phyloP scores from a whole-genome alignment of 1,140 invertebrate genomes.

The Anastrepha ludens region DNA sequence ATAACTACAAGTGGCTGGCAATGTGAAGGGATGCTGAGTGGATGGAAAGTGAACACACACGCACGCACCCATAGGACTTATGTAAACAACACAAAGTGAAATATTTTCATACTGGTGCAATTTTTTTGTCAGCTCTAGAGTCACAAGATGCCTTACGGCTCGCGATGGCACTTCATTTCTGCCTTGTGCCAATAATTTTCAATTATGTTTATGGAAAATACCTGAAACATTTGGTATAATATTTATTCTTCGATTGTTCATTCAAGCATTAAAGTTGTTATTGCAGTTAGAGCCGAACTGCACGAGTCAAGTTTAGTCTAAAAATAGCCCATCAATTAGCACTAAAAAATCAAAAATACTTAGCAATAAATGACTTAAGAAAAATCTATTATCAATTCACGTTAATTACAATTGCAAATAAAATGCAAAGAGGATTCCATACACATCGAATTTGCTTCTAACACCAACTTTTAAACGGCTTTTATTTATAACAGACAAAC shows the following conservation, averaged over 20 bases:
- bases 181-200: not conserved
- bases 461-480: no score
- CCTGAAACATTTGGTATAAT: not conserved
- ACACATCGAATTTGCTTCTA: no score
- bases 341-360: not conserved
- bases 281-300: not conserved
- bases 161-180: not conserved
- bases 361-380: no score
- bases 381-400: no score
- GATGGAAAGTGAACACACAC: not conserved
- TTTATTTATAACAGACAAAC: no score
- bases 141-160: not conserved
- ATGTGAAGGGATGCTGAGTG: not conserved
- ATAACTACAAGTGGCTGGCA: not conserved
- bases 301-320: not conserved
- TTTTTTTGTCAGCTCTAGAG: not conserved
- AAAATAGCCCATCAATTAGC: slow-evolving; percentile 16
- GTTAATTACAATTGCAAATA: no score
- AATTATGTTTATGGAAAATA: slow-evolving; percentile 46
- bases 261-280: not conserved
- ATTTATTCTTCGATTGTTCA: not conserved
- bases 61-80: not conserved
- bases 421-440: no score
- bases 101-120: slow-evolving; percentile 21
- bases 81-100: not conserved